Evolutionary conservation across 2,797 vertebrate genomes (phyloP), one percentile per base, ranked within the genome.

Genomic region (Chaetophractus vellerosus): DNA sequence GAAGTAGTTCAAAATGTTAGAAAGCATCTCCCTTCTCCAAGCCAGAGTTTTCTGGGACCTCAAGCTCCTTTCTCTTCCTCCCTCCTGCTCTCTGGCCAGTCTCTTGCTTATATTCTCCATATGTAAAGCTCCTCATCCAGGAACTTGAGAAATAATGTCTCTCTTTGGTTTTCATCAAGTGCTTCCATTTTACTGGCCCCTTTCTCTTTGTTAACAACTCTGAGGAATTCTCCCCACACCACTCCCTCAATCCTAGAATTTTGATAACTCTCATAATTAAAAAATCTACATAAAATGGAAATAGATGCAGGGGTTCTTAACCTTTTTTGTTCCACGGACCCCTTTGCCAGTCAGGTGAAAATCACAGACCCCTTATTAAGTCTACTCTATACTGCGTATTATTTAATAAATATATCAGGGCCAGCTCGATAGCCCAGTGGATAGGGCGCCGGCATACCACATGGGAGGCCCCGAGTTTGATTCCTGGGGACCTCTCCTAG

Each of bases 221-320:
- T 36, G 59, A 48, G 36, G 33, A 71, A 23, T 75, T 80, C 45
- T 83, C 18, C 24, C 3, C 4, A 57, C 26, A 16, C 18, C 9
- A 80, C 6, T 48, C 11, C 26, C 23, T 69, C 84, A 71, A 18
- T 36, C 38, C 68, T 81, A 36, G 10, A 55, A 80, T 88, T 64
- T 41, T 87, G 33, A 74, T 91, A 85, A 91, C 36, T n/a, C 9
- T 69, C 41, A 63, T 48, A 52, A 86, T 79, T 79, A 79, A 71
- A 86, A 86, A 23, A n/a, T 84, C 64, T 14, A 50, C 3, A 2
- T 63, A 19, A 79, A 87, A 38, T 55, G 10, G 31, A 92, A 90
- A 45, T 48, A 57, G 28, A 33, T 45, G 45, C 45, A 45, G 45
- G 10, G 10, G 45, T 45, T 45, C 10, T 45, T 45, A 45, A 45